These are phyloP conservation scores for Deilephila porcellus DNA, from an alignment of 2,888 invertebrate genomes.

Conservation along the genomic window DNA sequence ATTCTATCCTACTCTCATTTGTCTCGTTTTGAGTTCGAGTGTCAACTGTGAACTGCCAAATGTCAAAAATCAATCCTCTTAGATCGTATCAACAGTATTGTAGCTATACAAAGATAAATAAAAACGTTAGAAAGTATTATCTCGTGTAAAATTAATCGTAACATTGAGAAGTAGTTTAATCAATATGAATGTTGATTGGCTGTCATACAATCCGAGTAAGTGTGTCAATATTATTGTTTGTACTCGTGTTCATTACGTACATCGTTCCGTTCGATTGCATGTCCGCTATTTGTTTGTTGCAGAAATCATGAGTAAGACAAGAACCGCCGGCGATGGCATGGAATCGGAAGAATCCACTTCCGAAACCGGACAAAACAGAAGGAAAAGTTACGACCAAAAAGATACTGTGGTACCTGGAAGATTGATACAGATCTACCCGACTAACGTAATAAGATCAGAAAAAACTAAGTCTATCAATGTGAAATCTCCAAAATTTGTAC, in stretches of 20 bases:
- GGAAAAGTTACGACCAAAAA: slow-evolving; percentile 49
- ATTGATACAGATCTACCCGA: slow-evolving; percentile 80
- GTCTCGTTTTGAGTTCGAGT: too few relatives aligned
- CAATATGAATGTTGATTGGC: slow-evolving; percentile 30
- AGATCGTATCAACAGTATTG: too few relatives aligned
- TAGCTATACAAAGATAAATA: neutral
- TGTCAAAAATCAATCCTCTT: too few relatives aligned
- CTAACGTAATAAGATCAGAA: slow-evolving; percentile 85
- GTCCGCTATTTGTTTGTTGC: slow-evolving; percentile 36
- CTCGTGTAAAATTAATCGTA: neutral
- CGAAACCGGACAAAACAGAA: slow-evolving; percentile 52
- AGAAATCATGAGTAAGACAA: slow-evolving; percentile 75
- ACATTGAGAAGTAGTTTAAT: neutral
- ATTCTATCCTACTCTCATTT: too few relatives aligned
- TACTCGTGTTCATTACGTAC: slow-evolving; percentile 28
- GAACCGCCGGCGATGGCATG: slow-evolving; percentile 93
- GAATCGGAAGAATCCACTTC: slow-evolving; percentile 81
- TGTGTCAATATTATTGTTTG: slow-evolving; percentile 36
- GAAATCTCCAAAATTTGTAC: slow-evolving; percentile 93
- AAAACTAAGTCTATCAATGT: slow-evolving; percentile 83
- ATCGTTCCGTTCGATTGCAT: slow-evolving; percentile 21
- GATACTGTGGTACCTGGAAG: slow-evolving; percentile 59
- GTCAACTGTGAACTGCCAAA: too few relatives aligned
- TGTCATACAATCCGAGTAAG: slow-evolving; percentile 62
- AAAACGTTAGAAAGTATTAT: neutral